phyloP scores from a whole-genome alignment of 2,888 invertebrate species.

The Vanessa cardui region DNA sequence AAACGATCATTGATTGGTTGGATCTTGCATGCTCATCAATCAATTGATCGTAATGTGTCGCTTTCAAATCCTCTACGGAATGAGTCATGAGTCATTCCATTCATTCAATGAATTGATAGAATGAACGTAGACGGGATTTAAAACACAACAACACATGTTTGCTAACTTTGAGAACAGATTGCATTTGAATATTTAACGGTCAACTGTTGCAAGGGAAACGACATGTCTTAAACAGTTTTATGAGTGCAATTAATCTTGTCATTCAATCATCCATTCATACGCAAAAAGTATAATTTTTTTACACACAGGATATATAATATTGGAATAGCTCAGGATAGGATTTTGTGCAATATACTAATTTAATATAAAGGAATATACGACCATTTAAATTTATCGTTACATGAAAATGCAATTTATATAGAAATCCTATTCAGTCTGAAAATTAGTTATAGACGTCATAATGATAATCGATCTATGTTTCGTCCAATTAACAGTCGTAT shows the following conservation, averaged over 20 bases:
- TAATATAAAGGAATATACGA: too few relatives aligned
- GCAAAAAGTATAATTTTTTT: too few relatives aligned
- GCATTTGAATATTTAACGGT: neutral
- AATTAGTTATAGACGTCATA: too few relatives aligned
- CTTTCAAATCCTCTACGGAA: slow-evolving; percentile 5
- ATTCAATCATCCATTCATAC: too few relatives aligned
- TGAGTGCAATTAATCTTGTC: neutral
- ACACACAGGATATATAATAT: too few relatives aligned
- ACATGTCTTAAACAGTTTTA: neutral
- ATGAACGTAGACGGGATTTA: neutral
- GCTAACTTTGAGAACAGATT: neutral
- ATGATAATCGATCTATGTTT: too few relatives aligned
- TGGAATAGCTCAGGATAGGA: too few relatives aligned
- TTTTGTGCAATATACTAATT: too few relatives aligned
- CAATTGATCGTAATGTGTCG: neutral
- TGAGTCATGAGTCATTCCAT: slow-evolving; percentile 17
- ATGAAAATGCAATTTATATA: too few relatives aligned
- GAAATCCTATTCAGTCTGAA: too few relatives aligned
- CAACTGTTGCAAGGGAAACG: slow-evolving; percentile 2
- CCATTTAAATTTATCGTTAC: too few relatives aligned
- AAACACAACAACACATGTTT: neutral
- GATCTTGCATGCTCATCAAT: neutral
- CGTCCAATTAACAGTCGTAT: too few relatives aligned
- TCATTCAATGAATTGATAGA: slow-evolving; percentile 11
- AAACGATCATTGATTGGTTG: neutral